Evolutionary conservation across 2,797 vertebrate species (phyloP).

Genomic region (Tokudaia muenninki): DNA sequence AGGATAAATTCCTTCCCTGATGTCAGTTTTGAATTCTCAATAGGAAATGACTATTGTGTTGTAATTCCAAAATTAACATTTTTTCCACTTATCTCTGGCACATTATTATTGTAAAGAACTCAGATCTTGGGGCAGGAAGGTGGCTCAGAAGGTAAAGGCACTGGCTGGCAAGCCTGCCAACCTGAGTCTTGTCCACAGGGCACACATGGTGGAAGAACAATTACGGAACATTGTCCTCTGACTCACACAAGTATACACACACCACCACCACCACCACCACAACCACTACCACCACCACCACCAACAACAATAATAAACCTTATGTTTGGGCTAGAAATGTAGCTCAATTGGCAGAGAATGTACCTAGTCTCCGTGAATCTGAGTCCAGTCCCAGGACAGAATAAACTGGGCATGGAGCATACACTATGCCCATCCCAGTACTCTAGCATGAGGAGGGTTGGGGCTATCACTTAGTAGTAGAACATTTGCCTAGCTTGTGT

Average conservation of each 20-base stretch:
- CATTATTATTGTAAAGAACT: conserved; percentile 16
- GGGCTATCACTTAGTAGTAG: background rate
- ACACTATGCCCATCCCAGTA: background rate
- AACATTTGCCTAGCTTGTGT: background rate
- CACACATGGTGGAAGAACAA: too few relatives aligned
- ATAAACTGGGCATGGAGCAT: background rate
- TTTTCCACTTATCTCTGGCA: background rate
- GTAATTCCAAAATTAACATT: background rate
- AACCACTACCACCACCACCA: too few relatives aligned
- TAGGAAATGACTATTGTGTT: background rate
- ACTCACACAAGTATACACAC: background rate
- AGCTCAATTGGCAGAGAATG: background rate
- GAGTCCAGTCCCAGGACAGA: background rate
- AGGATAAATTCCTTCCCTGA: background rate
- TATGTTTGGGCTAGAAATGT: background rate
- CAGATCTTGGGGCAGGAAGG: background rate
- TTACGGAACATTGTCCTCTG: background rate
- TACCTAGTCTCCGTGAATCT: background rate
- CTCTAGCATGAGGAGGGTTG: too few relatives aligned
- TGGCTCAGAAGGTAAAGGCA: background rate
- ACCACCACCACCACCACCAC: background rate
- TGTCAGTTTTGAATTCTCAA: background rate
- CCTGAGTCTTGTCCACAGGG: background rate
- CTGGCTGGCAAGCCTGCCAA: too few relatives aligned
- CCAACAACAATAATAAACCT: background rate